Percentiles rank a stretch among this genome's conserved stretches.
These are phyloP conservation scores for Caenorhabditis imperialis DNA, from an alignment of 2,888 invertebrate species.

Conservation along the genomic window DNA sequence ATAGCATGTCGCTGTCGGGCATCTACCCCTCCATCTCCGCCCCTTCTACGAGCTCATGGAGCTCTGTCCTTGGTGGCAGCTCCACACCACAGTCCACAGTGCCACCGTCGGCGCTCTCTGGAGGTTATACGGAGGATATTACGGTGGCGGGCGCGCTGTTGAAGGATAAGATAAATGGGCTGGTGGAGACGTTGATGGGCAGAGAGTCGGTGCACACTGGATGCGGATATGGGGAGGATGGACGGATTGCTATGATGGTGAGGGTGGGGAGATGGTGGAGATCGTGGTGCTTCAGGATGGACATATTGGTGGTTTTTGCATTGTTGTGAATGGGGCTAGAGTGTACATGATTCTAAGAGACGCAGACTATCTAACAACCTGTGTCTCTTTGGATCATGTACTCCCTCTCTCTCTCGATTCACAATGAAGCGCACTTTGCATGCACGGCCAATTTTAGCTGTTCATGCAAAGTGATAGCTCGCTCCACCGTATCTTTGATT, in stretches of 20 bases:
- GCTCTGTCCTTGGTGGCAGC: slow-evolving; percentile 5
- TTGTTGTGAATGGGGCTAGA: too few relatives aligned
- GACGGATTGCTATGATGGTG: slow-evolving; percentile 55
- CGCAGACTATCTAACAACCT: too few relatives aligned
- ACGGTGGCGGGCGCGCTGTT: slow-evolving; percentile 66
- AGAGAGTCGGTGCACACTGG: slow-evolving; percentile 43
- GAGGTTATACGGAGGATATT: slow-evolving; percentile 69
- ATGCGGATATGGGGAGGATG: slow-evolving; percentile 53
- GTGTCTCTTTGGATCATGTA: too few relatives aligned
- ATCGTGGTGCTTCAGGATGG: too few relatives aligned
- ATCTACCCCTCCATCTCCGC: slow-evolving; percentile 37
- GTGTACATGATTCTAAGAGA: too few relatives aligned
- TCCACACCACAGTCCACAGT: slow-evolving; percentile 22
- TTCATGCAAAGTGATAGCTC: too few relatives aligned
- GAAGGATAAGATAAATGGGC: slow-evolving; percentile 56
- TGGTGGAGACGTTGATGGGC: slow-evolving; percentile 59
- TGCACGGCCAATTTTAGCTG: too few relatives aligned
- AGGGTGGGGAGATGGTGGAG: too few relatives aligned
- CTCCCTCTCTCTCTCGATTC: too few relatives aligned
- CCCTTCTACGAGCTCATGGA: slow-evolving; percentile 14
- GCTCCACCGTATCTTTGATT: too few relatives aligned
- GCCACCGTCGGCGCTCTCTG: slow-evolving; percentile 33
- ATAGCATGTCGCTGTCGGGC: slow-evolving; percentile 47
- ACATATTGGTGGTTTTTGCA: too few relatives aligned
- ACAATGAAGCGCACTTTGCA: too few relatives aligned